Base-by-base conservation (phyloP, 2,113 vertebrate genomes). In the Cyphomyrus plagiostoma region DNA sequence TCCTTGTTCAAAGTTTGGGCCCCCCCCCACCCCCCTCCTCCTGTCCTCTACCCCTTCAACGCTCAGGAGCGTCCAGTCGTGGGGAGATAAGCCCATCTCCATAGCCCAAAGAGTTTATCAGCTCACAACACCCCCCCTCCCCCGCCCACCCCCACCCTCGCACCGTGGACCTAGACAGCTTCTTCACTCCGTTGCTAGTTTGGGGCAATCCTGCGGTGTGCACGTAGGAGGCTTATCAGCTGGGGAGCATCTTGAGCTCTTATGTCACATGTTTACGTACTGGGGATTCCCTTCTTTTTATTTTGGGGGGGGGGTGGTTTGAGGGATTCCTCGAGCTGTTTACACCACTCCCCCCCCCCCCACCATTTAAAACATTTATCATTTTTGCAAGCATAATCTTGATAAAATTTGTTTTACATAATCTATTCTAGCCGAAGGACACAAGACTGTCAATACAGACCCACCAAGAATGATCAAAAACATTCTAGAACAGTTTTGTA, bases 101-200 rank as follows among this genome's bases (percentile, higher is more conserved):
- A 91, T 89, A 90, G 92, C 92, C 87, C 91, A 92, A 90, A 89
- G 89, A 92, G 87, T 56, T 92, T 95, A 96, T 96, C 95, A 85
- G 91, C 3, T 23, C 13, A 17, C 19, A 91, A 92, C 95, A 96
- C 94, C 93, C 95, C 95, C 94, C 96, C 95, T 92, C 95, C 95
- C 95, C 94, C 82, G 94, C 94, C 94, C 93, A 35, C 93, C 93
- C 95, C 45, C 89, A 45, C 89, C 82, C n/a, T 66, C 9, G 88
- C 77, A 84, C 49, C 70, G 50, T 83, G 87, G 53, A 30, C 87
- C 21, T 0, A 88, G 49, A 19, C 56, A 23, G 88, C n/a, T 74
- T 1, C 42, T 10, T n/a, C 3, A 1, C 56, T 45, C 26, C 35
- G 10, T 35, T 26, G 88, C 10, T 23, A 8, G 21, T 15, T 30